A percentile compares a stretch with the other conserved stretches of the same genome.
phyloP scores from a whole-genome alignment of 2,113 vertebrate genomes.

The Centropus unirufus region DNA sequence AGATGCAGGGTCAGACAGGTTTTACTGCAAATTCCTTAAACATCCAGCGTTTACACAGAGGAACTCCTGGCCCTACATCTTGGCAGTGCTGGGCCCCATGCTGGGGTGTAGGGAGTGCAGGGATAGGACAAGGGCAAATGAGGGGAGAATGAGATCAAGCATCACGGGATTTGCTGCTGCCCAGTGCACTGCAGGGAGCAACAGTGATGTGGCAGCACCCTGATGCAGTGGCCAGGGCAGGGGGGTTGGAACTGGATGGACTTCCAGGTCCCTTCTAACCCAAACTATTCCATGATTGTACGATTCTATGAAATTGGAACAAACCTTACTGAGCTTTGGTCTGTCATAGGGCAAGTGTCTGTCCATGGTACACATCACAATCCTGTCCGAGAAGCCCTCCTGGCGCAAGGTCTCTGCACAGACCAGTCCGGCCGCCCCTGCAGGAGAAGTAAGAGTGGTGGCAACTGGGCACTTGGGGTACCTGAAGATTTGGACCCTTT shows the following conservation, averaged over 20 bases:
- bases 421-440: slow-evolving; percentile 93
- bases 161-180: background rate
- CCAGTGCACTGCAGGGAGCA: background rate
- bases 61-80: background rate
- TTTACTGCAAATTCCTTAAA: background rate
- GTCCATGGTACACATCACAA: slow-evolving; percentile 95
- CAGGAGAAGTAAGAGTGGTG: background rate
- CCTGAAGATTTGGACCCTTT: background rate
- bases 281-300: too few species aligned
- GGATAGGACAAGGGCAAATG: too few species aligned
- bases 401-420: slow-evolving; percentile 96
- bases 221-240: too few species aligned
- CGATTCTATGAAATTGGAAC: slow-evolving; percentile 29
- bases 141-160: background rate
- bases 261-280: too few species aligned
- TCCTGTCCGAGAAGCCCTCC: slow-evolving; percentile 95
- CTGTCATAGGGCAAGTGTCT: slow-evolving; percentile 94
- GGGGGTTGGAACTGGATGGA: too few species aligned
- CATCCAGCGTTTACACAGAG: background rate
- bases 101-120: background rate
- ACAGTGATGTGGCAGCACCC: background rate
- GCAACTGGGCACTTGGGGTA: rapidly evolving
- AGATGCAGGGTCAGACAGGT: background rate
- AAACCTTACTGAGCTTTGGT: slow-evolving; percentile 99
- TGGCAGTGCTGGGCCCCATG: rapidly evolving